Conservation (phyloP, 2,797 vertebrate genomes). For the Macroramphosus scolopax region DNA sequence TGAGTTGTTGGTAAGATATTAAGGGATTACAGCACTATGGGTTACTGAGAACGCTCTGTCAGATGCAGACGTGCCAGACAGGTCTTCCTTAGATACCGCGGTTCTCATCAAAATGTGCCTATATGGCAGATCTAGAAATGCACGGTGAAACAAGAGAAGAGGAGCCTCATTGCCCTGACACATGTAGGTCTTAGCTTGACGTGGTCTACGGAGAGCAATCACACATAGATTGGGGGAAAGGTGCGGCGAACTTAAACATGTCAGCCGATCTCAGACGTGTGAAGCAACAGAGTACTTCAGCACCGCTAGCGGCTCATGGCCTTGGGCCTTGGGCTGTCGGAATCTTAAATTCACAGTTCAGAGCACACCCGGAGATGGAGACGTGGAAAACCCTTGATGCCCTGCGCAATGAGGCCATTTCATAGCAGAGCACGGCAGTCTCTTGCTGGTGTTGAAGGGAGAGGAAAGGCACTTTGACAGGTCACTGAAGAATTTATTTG, state of each 20-base stretch:
- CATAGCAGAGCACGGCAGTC: slow-evolving; percentile 66
- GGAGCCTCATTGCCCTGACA: slow-evolving; percentile 69
- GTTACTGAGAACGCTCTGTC: slow-evolving; percentile 52
- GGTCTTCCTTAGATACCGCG: slow-evolving; percentile 32
- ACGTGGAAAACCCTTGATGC: slow-evolving; percentile 66
- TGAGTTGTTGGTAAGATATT: slow-evolving; percentile 76
- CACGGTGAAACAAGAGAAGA: slow-evolving; percentile 46
- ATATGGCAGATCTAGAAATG: slow-evolving; percentile 54
- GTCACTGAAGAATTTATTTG: slow-evolving; percentile 79
- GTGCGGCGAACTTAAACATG: slow-evolving; percentile 73
- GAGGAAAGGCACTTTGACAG: slow-evolving; percentile 78
- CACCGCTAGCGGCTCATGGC: slow-evolving; percentile 66
- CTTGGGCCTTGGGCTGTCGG: slow-evolving; percentile 71
- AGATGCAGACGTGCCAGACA: slow-evolving; percentile 58
- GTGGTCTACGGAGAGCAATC: slow-evolving; percentile 47
- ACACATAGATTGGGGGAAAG: slow-evolving; percentile 60
- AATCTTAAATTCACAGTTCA: slow-evolving; percentile 78
- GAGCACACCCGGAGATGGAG: slow-evolving; percentile 68
- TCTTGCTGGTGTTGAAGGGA: slow-evolving; percentile 72
- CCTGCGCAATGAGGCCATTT: slow-evolving; percentile 75
- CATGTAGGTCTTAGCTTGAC: slow-evolving; percentile 70
- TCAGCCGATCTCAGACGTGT: slow-evolving; percentile 74
- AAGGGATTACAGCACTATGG: slow-evolving; percentile 66
- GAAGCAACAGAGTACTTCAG: slow-evolving; percentile 73
- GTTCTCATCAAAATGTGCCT: slow-evolving; percentile 65